Evolutionary conservation across 1,140 invertebrate genomes (phyloP), one percentile per base, ranked within the genome.

Genomic region (Caenorhabditis remanei): DNA sequence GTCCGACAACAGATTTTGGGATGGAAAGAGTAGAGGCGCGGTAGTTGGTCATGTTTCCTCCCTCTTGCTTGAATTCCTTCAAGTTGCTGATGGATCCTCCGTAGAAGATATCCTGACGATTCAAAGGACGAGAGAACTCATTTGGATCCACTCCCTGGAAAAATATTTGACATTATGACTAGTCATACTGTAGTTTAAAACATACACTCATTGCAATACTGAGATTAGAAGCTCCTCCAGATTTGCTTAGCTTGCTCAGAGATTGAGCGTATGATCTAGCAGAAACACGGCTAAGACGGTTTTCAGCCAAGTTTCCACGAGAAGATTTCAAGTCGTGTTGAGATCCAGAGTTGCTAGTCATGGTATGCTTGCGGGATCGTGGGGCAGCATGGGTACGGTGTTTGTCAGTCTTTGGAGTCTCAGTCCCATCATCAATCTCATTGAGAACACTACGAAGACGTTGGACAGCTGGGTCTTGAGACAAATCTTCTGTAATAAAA

Each of bases 11-110:
- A 43, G 90, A 53, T 56, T 85, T 87, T 65, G 91, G 91, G 55
- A 92, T 93, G 11, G 92, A 93, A 67, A 92, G 92, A 58, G 92
- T 90, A 13, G 89, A 90, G 71, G 90, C 90, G 50, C 91, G 85
- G 56, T 88, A 87, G 41, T 24, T 84, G 43, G 46, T 21, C 24
- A 89, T 63, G 55, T 75, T 85, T 58, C 84, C 79, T 82, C 91
- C 92, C 86, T 92, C 91, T 41, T 90, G 86, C 56, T 91, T 87
- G 87, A 92, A 92, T 46, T 92, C 91, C 63, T 88, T 92, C 87
- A 92, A 87, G 75, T 92, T 92, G 53, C 65, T 82, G 63, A 92
- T 93, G 11, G 90, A 92, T 53, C 91, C 91, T 84, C 90, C 90
- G 41, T 92, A 87, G 65, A 92, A 92, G 61, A 92, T 92, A 90